Evolutionary conservation across 2,113 vertebrate species (phyloP), one percentile per base, ranked within the genome.

Genomic region (Anoplopoma fimbria): DNA sequence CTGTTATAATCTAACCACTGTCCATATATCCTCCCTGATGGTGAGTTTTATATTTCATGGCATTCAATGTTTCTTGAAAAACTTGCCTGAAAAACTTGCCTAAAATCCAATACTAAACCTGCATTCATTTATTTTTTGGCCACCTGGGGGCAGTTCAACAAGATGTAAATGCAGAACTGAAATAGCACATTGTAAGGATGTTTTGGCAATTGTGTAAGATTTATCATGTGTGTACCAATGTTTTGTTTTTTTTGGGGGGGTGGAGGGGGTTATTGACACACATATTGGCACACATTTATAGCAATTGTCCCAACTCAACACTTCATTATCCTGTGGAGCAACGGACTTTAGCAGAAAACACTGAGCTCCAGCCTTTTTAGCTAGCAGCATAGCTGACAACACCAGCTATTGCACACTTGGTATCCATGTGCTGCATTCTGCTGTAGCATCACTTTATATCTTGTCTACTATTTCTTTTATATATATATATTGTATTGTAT

Each of bases 21-120:
- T 49, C 19, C 61, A 60, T 17, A 67, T 25, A 47, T 31, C 58
- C 31, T 57, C 40, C 17, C 33, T 58, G 25, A 72, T 27, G n/a
- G 17, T 40, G 58, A 40, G 75, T 75, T 82, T 60, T 70, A 87
- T 63, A 72, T 53, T 79, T 58, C 47, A 91, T 31, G 40, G 8
- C 1, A 3, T 34, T 27, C 33, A 60, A 5, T 17, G 3, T 47
- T 25, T 17, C 25, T 38, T 23, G 0, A 38, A 25, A 21, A n/a
- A n/a, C n/a, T n/a, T n/a, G n/a, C n/a, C n/a, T n/a, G n/a, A n/a
- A n/a, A n/a, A 34, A 60, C 29, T 1, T 2, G n/a, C 63, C 3
- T 29, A 51, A 53, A 55, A 25, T 9, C 0, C 64, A 75, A 72
- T 2, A 45, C 1, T 34, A 70, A 75, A 23, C 17, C 25, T 73